phyloP scores from a whole-genome alignment of 2,888 invertebrate genomes.

The Sepioteuthis lessoniana region DNA sequence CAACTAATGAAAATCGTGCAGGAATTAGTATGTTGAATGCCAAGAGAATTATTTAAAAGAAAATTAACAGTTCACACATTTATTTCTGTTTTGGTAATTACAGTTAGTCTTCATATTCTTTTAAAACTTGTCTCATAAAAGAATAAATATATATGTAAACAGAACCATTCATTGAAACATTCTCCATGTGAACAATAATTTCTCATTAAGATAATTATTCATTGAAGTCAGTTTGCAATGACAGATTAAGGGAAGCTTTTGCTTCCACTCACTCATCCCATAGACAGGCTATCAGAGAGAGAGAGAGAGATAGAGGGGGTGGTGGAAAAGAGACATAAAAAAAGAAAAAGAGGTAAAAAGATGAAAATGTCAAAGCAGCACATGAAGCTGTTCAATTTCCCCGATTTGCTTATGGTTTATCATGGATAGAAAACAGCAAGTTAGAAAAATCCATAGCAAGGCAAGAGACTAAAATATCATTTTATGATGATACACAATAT shows the following conservation, averaged over 20 bases:
- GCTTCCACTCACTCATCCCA: neutral
- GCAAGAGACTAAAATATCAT: no score
- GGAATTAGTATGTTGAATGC: no score
- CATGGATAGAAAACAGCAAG: neutral
- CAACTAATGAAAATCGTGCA: no score
- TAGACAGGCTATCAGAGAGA: neutral
- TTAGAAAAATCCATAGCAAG: neutral
- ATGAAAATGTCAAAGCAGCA: neutral
- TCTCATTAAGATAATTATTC: neutral
- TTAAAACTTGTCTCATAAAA: no score
- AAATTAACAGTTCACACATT: no score
- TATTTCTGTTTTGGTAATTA: no score
- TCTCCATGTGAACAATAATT: neutral
- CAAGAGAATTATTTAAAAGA: no score
- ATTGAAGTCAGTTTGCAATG: neutral
- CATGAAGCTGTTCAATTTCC: neutral
- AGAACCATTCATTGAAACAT: neutral
- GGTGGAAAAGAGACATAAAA: neutral
- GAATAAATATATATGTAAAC: neutral
- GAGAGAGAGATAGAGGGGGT: neutral
- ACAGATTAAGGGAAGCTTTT: neutral
- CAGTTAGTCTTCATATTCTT: no score
- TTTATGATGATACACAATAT: no score
- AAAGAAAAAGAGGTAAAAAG: neutral
- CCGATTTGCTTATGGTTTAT: neutral